Base-by-base conservation (phyloP, 1,140 invertebrate species). In the Heliconius congener region DNA sequence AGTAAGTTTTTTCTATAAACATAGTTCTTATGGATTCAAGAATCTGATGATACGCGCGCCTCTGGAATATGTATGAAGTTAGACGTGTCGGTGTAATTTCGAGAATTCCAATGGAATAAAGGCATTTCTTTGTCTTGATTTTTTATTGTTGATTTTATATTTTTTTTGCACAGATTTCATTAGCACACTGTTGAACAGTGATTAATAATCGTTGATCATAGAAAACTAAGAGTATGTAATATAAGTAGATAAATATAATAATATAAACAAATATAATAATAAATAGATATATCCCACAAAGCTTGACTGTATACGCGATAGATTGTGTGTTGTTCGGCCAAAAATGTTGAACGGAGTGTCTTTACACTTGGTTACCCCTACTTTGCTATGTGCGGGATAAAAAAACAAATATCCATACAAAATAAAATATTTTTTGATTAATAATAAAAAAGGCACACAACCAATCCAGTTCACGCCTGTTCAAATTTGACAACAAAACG, bases 31-130 rank as follows among this genome's bases (percentile, higher is more conserved):
- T 72, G 66, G 72, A 80, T 80, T 70, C 71, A 73, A 42, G 79
- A 73, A 80, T 76, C 74, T 76, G 79, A 66, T 30, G 60, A 80
- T 76, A 55, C 71, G 79, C 60, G 23, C 74, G 71, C 74, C 39
- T 23, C 19, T 39, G n/a, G 79, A 80, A 80, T 80, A 80, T 76
- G 71, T 79, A 79, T 79, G 73, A 80, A 80, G 74, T 80, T 76
- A 55, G 71, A 27, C 79, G 75, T 76, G 78, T 52, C 27, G 60
- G 55, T 52, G 71, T 39, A 34, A 76, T 80, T 72, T 76, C 71
- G 73, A 55, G 71, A 76, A 80, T 80, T 73, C 71, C 70, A 39
- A 42, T 76, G 42, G 39, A 71, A 74, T 71, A 70, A 18, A 74
- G 37, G 71, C 42, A 76, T 46, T 76, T 76, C 60, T 76, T 76